Conservation (phyloP, 2,113 vertebrate genomes). For the Oncorhynchus masou region DNA sequence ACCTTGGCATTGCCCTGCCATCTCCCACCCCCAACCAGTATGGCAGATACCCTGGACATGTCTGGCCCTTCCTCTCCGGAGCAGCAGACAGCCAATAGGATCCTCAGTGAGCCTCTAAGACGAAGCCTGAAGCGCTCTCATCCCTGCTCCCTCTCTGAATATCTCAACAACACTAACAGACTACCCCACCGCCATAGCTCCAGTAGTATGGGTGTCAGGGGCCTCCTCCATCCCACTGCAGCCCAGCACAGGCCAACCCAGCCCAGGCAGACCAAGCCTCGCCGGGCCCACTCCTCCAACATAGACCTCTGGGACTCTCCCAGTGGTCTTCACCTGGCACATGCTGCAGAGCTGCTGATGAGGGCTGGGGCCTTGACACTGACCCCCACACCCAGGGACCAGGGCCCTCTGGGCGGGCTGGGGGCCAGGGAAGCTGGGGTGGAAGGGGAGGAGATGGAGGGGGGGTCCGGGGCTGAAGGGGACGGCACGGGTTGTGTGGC, state of each 20-base stretch:
- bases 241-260: conserved; percentile 76
- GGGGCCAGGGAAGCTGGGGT: conserved; percentile 59
- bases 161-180: conserved; percentile 77
- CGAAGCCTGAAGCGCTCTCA: conserved; percentile 95
- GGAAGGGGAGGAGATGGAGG: conserved; percentile 82
- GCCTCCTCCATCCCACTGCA: conserved; percentile 88
- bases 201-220: conserved; percentile 78
- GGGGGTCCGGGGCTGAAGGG: conserved; percentile 80
- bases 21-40: conserved; percentile 65
- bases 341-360: conserved; percentile 94
- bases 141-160: conserved; percentile 86
- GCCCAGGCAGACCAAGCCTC: conserved; percentile 80
- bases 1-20: conserved; percentile 58
- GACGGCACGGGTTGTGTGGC: conserved; percentile 86
- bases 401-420: conserved; percentile 51
- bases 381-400: conserved; percentile 59
- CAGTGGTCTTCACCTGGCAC: conserved; percentile 92
- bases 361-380: conserved; percentile 86
- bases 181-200: conserved; percentile 65
- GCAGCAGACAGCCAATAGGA: conserved; percentile 91
- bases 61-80: conserved; percentile 80
- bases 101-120: conserved; percentile 95
- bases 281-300: conserved; percentile 83
- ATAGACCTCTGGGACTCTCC: conserved; percentile 88
- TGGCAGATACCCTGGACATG: conserved; percentile 78